Conservation (phyloP, 2,113 vertebrate species). For the Carassius carassius region DNA sequence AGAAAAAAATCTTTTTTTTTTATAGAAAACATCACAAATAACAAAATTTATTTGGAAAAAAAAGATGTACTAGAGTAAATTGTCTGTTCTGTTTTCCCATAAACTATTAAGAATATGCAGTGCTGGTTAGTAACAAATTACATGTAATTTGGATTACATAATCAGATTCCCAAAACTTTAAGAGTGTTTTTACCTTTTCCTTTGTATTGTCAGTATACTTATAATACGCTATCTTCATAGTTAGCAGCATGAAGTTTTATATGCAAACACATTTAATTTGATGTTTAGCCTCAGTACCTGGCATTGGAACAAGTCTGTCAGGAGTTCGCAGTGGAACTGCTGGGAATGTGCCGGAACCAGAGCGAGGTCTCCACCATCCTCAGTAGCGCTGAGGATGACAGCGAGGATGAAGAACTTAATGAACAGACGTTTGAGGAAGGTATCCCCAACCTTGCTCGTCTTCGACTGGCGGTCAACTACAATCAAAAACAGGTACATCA, state of each 20-base stretch:
- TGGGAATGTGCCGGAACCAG: slow-evolving; percentile 89
- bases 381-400: slow-evolving; percentile 77
- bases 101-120: too few relatives aligned
- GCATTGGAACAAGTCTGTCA: slow-evolving; percentile 81
- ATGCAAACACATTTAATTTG: neutral
- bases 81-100: neutral
- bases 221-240: too few relatives aligned
- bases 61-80: too few relatives aligned
- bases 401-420: slow-evolving; percentile 67
- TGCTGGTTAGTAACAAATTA: too few relatives aligned
- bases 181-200: too few relatives aligned
- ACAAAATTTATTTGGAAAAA: neutral
- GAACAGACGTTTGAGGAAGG: slow-evolving; percentile 84
- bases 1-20: neutral
- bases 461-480: slow-evolving; percentile 83
- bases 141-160: too few relatives aligned
- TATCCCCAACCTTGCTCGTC: slow-evolving; percentile 83
- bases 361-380: slow-evolving; percentile 85
- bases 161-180: too few relatives aligned
- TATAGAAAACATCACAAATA: neutral
- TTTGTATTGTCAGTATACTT: too few relatives aligned
- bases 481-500: slow-evolving; percentile 82
- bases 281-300: slow-evolving; percentile 83
- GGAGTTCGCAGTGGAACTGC: slow-evolving; percentile 85
- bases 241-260: too few relatives aligned